A percentile compares a stretch with the other conserved stretches of the same genome.
Evolutionary conservation across 2,113 vertebrate genomes (phyloP).

Genomic region (Hemibates koningsi): DNA sequence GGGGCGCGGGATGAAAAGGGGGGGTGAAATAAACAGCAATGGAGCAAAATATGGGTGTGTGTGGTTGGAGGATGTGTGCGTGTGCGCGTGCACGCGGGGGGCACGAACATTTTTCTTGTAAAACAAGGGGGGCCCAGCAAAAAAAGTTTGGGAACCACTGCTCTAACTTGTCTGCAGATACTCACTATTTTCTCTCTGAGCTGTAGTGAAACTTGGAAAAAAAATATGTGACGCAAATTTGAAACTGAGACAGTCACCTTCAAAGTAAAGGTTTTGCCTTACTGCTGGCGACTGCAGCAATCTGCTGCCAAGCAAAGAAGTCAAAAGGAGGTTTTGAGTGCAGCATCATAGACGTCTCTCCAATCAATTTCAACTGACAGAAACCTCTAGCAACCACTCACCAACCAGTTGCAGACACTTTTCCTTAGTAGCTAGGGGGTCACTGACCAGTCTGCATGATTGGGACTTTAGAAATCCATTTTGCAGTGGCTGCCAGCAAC

Average conservation of each 20-base stretch:
- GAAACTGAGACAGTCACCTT: not conserved
- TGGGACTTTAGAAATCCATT: not conserved
- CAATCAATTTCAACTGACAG: not conserved
- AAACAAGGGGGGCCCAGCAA: too few relatives aligned
- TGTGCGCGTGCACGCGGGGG: too few relatives aligned
- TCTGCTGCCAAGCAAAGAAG: not conserved
- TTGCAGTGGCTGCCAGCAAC: not conserved
- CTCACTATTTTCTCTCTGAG: not conserved
- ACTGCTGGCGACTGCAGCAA: not conserved
- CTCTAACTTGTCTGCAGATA: not conserved
- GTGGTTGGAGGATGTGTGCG: too few relatives aligned
- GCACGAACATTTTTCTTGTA: too few relatives aligned
- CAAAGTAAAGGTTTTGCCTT: not conserved
- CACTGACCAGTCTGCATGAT: rapidly evolving
- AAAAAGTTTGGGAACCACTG: too few relatives aligned
- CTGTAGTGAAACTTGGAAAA: not conserved
- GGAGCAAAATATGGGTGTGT: too few relatives aligned
- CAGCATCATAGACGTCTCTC: not conserved
- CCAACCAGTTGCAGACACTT: not conserved
- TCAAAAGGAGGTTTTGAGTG: not conserved
- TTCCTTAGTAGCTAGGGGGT: not conserved
- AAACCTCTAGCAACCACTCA: not conserved
- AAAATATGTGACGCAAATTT: not conserved
- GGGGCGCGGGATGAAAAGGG: too few relatives aligned
- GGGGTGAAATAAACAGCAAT: too few relatives aligned